phyloP scores from a whole-genome alignment of 1,140 invertebrate genomes.

The Drosophila littoralis region DNA sequence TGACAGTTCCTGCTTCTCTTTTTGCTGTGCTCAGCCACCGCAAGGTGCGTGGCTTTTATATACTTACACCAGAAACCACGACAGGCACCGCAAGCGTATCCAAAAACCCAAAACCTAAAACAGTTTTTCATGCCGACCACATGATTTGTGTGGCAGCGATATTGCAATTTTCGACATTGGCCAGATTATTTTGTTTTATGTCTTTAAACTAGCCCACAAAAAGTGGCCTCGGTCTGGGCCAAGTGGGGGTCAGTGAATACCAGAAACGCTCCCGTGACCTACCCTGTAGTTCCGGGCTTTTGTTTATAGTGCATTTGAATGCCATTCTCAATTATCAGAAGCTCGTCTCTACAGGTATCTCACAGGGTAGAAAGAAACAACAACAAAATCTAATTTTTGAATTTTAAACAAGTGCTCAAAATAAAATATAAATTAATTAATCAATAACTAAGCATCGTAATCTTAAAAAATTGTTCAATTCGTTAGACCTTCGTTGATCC shows the following conservation, averaged over 20 bases:
- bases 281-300: conserved; percentile 99
- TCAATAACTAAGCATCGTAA: not conserved
- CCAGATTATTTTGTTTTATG: conserved; percentile 49
- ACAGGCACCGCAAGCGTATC: not conserved
- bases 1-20: conserved; percentile 30
- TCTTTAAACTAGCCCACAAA: not conserved
- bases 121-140: not conserved
- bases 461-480: not conserved
- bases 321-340: conserved; percentile 92
- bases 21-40: not conserved
- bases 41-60: conserved; percentile 51
- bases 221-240: no score
- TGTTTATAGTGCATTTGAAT: conserved; percentile 92
- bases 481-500: no score
- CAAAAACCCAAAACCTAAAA: conserved; percentile 13
- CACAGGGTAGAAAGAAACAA: conserved; percentile 88
- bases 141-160: conserved; percentile 24
- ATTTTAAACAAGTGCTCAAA: not conserved
- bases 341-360: conserved; percentile 99
- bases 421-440: not conserved
- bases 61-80: conserved; percentile 12
- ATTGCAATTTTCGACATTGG: conserved; percentile 31
- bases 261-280: conserved; percentile 95
- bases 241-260: not conserved
- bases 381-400: not conserved